Evolutionary conservation across 2,888 invertebrate genomes (phyloP).

Genomic region (Nephrotoma appendiculata): DNA sequence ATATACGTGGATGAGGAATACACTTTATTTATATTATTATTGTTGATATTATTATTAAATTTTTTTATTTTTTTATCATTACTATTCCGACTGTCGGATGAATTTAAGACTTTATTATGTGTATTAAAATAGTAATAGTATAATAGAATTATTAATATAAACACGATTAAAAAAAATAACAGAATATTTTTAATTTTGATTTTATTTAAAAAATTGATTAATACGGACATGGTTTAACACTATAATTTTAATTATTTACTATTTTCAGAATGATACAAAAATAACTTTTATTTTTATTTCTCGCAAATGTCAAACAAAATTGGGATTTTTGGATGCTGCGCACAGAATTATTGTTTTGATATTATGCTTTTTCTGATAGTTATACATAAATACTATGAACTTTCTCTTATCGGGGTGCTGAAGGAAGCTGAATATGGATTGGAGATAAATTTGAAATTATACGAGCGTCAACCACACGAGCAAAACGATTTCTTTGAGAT

Average conservation of each 20-base stretch:
- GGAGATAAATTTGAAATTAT: background rate
- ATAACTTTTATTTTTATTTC: background rate
- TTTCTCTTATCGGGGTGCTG: background rate
- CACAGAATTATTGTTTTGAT: background rate
- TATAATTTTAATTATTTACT: background rate
- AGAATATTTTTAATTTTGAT: constrained; percentile 1
- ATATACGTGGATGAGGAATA: background rate
- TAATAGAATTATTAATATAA: background rate
- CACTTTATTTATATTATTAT: background rate
- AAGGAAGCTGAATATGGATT: background rate
- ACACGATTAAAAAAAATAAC: background rate
- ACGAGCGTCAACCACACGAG: background rate
- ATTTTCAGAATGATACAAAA: background rate
- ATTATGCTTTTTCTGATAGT: background rate
- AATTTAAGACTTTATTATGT: background rate
- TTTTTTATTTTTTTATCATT: background rate
- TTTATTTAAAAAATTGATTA: background rate
- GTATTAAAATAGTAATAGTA: background rate
- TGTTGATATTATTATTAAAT: background rate
- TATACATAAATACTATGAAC: background rate
- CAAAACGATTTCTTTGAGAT: background rate
- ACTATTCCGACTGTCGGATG: background rate
- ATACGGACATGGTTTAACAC: background rate
- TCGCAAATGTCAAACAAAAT: background rate
- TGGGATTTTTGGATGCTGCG: background rate